Base-by-base conservation (phyloP, 2,888 invertebrate genomes). In the Ophraella communa region DNA sequence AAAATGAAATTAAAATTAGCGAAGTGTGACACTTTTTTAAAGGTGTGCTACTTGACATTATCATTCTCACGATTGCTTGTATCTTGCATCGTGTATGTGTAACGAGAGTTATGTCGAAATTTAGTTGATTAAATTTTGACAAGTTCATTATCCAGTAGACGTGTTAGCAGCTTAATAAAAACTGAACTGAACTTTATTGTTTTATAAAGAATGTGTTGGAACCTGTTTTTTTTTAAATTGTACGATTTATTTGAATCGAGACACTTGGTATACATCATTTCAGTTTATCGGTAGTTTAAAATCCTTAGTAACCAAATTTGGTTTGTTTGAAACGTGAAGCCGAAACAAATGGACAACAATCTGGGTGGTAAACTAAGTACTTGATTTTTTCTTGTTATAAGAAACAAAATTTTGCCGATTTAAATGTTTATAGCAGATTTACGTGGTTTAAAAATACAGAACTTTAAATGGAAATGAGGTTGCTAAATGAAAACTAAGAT, bases 1-100 rank as follows among this genome's bases (percentile, higher is more conserved):
- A 64, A 60, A 64, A 64, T 54, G 54, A 64, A 60, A 60, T 60
- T 23, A 30, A 60, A 64, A 59, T 52, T 60, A 64, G 51, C 54
- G 60, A 55, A 60, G 47, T 60, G 60, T 64, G 60, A 60, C 60
- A 64, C 56, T 59, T 64, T 64, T 55, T 56, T 44, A 39, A 55
- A 64, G 60, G 64, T 18, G 60, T 49, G 55, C 27, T 42, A 59
- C 45, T 49, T 45, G 47, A 55, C 39, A 58, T 59, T 59, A 58
- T 58, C 52, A 45, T 59, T 51, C 47, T 47, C 39, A 24, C 45
- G 27, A 45, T 56, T 45, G 45, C 45, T 56, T 45, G 45, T 45
- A 24, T 23, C 17, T 18, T 35, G 35, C 17, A 39, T 39, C 4
- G 17, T 39, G 39, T 17, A 39, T 39, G 39, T 39, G 7, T 39